A percentile compares a stretch with the other conserved stretches of the same genome.
phyloP scores from a whole-genome alignment of 2,888 invertebrate species.

The Resseliella maxima region DNA sequence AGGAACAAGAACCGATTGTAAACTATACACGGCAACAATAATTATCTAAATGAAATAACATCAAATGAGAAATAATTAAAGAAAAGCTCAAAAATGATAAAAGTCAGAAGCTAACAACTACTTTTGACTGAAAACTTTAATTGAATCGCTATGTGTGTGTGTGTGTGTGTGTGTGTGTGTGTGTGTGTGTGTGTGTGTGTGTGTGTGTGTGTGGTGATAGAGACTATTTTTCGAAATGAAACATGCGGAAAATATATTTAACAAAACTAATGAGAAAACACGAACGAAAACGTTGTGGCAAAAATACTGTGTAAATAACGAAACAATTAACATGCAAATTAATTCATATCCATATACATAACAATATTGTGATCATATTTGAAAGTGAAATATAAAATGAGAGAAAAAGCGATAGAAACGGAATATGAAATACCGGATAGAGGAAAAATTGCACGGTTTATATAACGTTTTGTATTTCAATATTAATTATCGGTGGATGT shows the following conservation, averaged over 20 bases:
- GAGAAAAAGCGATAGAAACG: neutral
- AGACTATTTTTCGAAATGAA: neutral
- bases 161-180: too few relatives aligned
- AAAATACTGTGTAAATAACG: constrained; percentile 33
- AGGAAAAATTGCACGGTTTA: neutral
- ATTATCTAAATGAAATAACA: neutral
- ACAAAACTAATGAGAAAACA: constrained; percentile 25
- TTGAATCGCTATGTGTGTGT: constrained; percentile 17
- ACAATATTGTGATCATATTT: neutral
- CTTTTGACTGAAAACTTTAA: neutral
- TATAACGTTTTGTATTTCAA: neutral
- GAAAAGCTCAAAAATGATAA: neutral
- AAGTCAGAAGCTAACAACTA: neutral
- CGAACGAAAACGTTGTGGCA: neutral
- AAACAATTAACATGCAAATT: constrained; percentile 51
- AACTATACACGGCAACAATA: too few relatives aligned
- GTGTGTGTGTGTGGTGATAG: too few relatives aligned
- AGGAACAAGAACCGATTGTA: too few relatives aligned
- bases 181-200: too few relatives aligned
- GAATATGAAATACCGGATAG: neutral
- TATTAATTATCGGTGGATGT: constrained; percentile 39
- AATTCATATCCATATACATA: constrained; percentile 31
- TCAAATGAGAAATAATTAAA: neutral
- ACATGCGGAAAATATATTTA: neutral
- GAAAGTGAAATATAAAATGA: neutral